Evolutionary conservation across 2,113 vertebrate genomes (phyloP), one percentile per base, ranked within the genome.

Genomic region (Malurus alboscapulatus): DNA sequence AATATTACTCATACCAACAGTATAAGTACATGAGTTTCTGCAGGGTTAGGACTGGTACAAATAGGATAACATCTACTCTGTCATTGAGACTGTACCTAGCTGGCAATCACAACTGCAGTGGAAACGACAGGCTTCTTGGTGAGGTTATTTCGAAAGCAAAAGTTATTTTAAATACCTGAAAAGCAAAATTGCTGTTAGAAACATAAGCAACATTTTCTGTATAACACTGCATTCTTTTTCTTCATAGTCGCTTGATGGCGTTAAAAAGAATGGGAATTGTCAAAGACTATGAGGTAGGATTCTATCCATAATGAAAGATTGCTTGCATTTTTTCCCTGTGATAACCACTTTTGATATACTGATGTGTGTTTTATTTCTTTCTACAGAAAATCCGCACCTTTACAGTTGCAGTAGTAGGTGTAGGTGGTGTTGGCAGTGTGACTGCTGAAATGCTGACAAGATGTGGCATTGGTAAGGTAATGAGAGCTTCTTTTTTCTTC

Each of bases 401-500:
- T 84, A 95, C 99, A 3, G 98, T 99, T 10, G 99, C 99, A 15
- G 97, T 99, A 54, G 98, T 99, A 68, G 99, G 99, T 87, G 99
- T 99, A 51, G 99, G 99, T 17, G 99, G 99, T 16, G 98, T 99
- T 84, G 99, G 99, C 84, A 99, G 99, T 24, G 99, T 99, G 81
- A 99, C 99, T 59, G 99, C 99, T 82, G 99, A 99, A 98, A 99
- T 99, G 99, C 96, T 99, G 96, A 99, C 99, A 92, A 98, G 99
- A 94, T 99, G 99, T 99, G 99, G 99, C 98, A 99, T 99, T 97
- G 99, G 99, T 98, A 99, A 99, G 99, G 99, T 99, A 99, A 99
- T 98, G 92, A 63, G 96, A 92, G 76, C 78, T 80, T 97, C 95
- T 85, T 92, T 30, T 17, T 48, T 87, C 55, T 92, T 88, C 18